Evolutionary conservation across 2,888 invertebrate species (phyloP).

Genomic region (Drosophila rubida): DNA sequence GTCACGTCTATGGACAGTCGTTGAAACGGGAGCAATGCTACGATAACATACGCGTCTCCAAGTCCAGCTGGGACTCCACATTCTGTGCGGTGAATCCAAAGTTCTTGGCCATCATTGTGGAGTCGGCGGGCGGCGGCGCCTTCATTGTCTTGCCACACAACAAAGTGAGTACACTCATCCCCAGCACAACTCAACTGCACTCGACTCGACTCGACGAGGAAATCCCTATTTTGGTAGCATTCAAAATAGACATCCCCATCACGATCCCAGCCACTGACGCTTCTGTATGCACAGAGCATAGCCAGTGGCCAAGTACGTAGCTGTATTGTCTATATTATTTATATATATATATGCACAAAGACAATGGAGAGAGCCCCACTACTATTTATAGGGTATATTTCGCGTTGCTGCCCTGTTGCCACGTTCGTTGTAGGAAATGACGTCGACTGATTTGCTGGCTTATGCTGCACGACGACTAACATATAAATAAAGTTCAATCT

Average conservation of each 20-base stretch:
- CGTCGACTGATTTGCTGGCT: constrained; percentile 60
- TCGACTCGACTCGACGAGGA: constrained; percentile 1
- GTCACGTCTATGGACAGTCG: constrained; percentile 95
- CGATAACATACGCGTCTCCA: constrained; percentile 98
- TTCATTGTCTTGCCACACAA: constrained; percentile 97
- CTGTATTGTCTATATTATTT: constrained; percentile 19
- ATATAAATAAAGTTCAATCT: constrained; percentile 50
- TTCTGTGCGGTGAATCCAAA: constrained; percentile 99
- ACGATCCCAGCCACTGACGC: not conserved
- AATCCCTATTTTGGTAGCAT: constrained; percentile 42
- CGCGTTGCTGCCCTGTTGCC: constrained; percentile 72
- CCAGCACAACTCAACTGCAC: not conserved
- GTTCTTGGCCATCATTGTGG: constrained; percentile 98
- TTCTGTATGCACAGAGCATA: constrained; percentile 7
- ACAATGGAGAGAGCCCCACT: constrained; percentile 37
- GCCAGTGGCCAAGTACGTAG: constrained; percentile 19
- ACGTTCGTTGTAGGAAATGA: constrained; percentile 55
- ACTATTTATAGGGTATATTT: constrained; percentile 69
- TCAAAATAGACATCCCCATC: not conserved
- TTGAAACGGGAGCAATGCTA: constrained; percentile 98
- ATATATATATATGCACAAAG: constrained; percentile 21
- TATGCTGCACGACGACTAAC: constrained; percentile 17
- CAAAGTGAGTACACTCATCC: constrained; percentile 88
- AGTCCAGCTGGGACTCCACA: constrained; percentile 99
- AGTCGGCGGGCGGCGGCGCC: constrained; percentile 98